Evolutionary conservation across 2,797 vertebrate genomes (phyloP).

Genomic region (Mionectes olivaceus): DNA sequence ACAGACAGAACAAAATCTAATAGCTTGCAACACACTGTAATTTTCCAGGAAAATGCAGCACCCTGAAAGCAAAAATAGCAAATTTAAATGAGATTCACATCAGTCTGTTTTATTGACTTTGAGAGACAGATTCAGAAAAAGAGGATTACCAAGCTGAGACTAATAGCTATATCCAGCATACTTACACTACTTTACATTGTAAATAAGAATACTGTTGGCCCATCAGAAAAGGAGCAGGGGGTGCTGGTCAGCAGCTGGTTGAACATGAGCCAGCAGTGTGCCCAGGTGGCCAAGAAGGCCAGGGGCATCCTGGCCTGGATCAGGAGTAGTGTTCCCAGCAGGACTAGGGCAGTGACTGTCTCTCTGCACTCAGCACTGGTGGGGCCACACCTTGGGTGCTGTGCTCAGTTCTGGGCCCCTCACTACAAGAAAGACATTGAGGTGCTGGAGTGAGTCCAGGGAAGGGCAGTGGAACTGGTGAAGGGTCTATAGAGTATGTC

Average conservation of each 20-base stretch:
- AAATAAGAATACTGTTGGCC: background rate
- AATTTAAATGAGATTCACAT: background rate
- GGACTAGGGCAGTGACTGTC: background rate
- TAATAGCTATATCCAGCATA: background rate
- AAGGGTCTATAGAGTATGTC: background rate
- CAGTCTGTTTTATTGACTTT: background rate
- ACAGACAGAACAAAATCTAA: background rate
- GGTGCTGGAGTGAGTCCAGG: accelerated
- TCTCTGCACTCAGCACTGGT: accelerated
- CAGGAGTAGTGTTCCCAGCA: background rate
- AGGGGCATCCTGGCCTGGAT: background rate
- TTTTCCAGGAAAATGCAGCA: background rate
- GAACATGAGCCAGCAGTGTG: background rate
- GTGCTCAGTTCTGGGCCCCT: background rate
- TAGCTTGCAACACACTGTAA: background rate
- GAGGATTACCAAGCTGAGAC: background rate
- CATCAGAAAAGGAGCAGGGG: background rate
- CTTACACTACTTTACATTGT: background rate
- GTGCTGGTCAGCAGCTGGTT: background rate
- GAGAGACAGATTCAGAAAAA: background rate
- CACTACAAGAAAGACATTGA: background rate
- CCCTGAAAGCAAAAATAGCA: background rate
- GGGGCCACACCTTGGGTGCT: background rate
- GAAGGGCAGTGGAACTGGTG: background rate
- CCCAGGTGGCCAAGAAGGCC: background rate